Base-by-base conservation (phyloP, 2,888 invertebrate species). In the Acrobasis repandana region DNA sequence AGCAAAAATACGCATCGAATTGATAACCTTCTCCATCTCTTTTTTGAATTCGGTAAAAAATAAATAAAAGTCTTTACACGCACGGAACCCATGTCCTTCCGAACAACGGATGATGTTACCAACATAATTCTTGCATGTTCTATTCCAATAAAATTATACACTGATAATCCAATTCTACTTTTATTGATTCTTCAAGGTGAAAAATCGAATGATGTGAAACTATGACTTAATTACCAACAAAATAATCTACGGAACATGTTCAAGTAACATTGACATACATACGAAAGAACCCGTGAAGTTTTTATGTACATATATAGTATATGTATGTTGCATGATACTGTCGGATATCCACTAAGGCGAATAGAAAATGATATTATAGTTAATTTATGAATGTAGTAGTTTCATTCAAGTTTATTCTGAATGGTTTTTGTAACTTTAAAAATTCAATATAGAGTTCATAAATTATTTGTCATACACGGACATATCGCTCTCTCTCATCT, bases 231-330 rank as follows among this genome's bases (percentile, higher is more conserved):
- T 57, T 57, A 57, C 48, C 15, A 28, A 57, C 48, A 34, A 57
- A 57, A 57, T 47, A 16, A 57, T 48, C n/a, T 47, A 48, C 57
- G 16, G 48, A 48, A 48, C 33, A 11, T 18, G 43, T 50, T 59
- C 16, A 46, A 46, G 46, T 54, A 60, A 54, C 60, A 60, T 60
- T 60, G 60, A 60, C 60, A 60, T 46, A 47, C 51, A 54, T 60
- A 59, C 18, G 51, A 60, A 52, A 46, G 16, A 33, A 60, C 47
- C 33, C 60, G 46, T 60, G 60, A 60, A 60, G 46, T 60, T 60
- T 50, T 50, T 20, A 46, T 52, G 38, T 38, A 36, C n/a, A n/a
- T n/a, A n/a, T n/a, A n/a, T n/a, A n/a, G n/a, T n/a, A n/a, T n/a
- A n/a, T n/a, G n/a, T 38, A 20, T 52, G 33, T 54, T 54, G 54